Evolutionary conservation across 1,140 invertebrate genomes (phyloP).

Genomic region (Drosophila pachea): DNA sequence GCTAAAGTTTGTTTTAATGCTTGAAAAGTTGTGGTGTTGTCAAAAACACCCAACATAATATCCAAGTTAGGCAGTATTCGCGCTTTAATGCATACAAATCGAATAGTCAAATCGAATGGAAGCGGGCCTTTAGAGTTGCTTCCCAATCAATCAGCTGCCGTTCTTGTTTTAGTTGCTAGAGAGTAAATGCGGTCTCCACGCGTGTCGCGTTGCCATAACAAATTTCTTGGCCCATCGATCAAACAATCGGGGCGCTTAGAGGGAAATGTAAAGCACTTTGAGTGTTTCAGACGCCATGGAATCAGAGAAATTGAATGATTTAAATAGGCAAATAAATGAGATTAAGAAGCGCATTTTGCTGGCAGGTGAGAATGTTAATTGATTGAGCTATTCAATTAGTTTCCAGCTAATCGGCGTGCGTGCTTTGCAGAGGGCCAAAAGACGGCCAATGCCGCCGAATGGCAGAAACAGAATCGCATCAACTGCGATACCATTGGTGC

Average conservation of each 20-base stretch:
- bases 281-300: constrained; percentile 70
- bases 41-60: too few species aligned
- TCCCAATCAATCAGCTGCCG: neutral
- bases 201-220: constrained; percentile 48
- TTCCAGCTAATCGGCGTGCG: neutral
- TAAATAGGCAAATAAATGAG: constrained; percentile 88
- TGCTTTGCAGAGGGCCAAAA: constrained; percentile 86
- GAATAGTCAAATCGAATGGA: too few species aligned
- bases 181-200: neutral
- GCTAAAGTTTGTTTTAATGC: too few species aligned
- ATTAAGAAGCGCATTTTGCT: constrained; percentile 90
- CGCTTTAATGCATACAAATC: neutral
- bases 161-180: neutral
- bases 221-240: constrained; percentile 40
- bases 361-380: constrained; percentile 81
- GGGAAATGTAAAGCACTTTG: neutral
- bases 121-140: too few species aligned
- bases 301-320: constrained; percentile 82
- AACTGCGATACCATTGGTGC: constrained; percentile 84
- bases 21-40: too few species aligned
- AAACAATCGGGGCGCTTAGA: constrained; percentile 35
- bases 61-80: too few species aligned
- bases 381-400: neutral
- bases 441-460: constrained; percentile 89
- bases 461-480: constrained; percentile 85